phyloP scores from a whole-genome alignment of 2,888 invertebrate species.

The Lymantria monacha region DNA sequence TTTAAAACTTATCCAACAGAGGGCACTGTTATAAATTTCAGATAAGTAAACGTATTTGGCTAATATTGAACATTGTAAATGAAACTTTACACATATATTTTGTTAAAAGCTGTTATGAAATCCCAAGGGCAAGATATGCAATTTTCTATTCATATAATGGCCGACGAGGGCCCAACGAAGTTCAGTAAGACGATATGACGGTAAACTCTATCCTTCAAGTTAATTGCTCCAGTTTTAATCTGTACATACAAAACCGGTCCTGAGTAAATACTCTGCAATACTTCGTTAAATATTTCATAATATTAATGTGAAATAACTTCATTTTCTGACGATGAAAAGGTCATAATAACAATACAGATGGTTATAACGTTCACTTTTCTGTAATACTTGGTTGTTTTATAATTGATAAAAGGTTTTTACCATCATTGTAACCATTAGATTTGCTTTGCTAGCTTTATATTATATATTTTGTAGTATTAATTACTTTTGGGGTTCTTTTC shows the following conservation, averaged over 20 bases:
- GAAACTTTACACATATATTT: slow-evolving; percentile 6
- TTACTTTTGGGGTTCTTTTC: too few relatives aligned
- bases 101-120: slow-evolving; percentile 17
- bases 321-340: background rate
- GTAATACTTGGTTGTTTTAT: too few relatives aligned
- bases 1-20: too few relatives aligned
- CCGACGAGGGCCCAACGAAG: slow-evolving; percentile 24
- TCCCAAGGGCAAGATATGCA: slow-evolving; percentile 24
- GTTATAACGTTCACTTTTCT: too few relatives aligned
- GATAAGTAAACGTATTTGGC: background rate
- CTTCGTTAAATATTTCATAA: background rate
- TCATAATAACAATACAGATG: background rate
- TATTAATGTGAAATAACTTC: background rate
- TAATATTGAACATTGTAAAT: background rate
- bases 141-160: slow-evolving; percentile 22
- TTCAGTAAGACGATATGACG: slow-evolving; percentile 28
- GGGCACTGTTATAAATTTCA: too few relatives aligned
- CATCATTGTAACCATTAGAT: too few relatives aligned
- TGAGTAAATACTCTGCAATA: background rate
- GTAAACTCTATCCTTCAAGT: slow-evolving; percentile 21
- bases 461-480: too few relatives aligned
- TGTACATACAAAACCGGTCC: slow-evolving; percentile 34
- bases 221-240: slow-evolving; percentile 46
- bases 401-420: too few relatives aligned
- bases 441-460: too few relatives aligned